These are phyloP conservation scores for Macrobrachium rosenbergii DNA, from an alignment of 1,140 invertebrate species.

Conservation along the genomic window DNA sequence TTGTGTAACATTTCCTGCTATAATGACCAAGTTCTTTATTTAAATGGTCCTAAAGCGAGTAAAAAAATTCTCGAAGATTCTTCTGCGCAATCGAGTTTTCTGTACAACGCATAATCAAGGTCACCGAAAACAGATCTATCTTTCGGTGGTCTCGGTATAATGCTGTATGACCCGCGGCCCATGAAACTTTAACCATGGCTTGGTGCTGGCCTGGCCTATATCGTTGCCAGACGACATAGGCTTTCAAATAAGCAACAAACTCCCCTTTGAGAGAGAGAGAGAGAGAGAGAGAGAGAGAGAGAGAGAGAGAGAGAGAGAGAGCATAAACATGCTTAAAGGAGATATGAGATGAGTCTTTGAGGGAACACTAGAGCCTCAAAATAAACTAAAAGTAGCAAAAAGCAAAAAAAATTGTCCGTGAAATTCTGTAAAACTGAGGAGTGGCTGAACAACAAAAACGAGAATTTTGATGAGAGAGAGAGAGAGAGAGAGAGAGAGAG, in stretches of 20 bases:
- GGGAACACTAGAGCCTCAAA: background rate
- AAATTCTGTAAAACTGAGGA: background rate
- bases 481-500: background rate
- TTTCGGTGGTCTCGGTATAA: too few relatives aligned
- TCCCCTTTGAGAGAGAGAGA: background rate
- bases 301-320: conserved; percentile 5
- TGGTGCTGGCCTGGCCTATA: too few relatives aligned
- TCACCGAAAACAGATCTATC: too few relatives aligned
- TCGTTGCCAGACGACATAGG: too few relatives aligned
- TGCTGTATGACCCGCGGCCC: too few relatives aligned
- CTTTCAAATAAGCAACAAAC: background rate
- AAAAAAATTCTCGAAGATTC: too few relatives aligned
- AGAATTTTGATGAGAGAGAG: background rate
- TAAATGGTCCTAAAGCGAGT: too few relatives aligned
- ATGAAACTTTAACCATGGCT: too few relatives aligned
- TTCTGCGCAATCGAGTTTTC: too few relatives aligned
- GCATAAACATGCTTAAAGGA: background rate
- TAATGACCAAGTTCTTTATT: too few relatives aligned
- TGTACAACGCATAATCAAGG: too few relatives aligned
- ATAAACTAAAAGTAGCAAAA: background rate
- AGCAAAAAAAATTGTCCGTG: background rate
- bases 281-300: background rate
- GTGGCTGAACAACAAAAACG: background rate
- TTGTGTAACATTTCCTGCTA: too few relatives aligned
- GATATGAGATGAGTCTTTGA: background rate